Conservation (phyloP, 2,797 vertebrate genomes). For the Loris lydekkerianus region DNA sequence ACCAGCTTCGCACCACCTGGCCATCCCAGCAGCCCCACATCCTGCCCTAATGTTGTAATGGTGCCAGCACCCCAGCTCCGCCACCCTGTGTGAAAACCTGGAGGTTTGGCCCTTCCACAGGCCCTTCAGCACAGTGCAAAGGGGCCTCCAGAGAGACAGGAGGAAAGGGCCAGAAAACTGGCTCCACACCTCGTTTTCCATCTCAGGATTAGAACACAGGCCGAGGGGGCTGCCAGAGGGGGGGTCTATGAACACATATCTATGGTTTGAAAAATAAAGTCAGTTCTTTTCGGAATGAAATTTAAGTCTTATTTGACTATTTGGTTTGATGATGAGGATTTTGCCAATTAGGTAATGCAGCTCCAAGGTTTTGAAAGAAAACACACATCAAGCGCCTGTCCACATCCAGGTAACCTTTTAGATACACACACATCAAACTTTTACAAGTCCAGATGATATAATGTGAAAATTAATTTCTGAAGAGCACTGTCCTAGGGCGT, state of each 20-base stretch:
- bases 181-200: background rate
- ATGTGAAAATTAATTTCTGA: background rate
- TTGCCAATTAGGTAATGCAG: background rate
- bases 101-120: background rate
- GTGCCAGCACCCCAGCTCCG: background rate
- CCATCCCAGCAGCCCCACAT: background rate
- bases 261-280: background rate
- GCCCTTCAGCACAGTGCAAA: background rate
- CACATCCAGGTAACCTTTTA: background rate
- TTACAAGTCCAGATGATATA: background rate
- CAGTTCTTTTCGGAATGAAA: background rate
- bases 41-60: background rate
- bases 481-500: background rate
- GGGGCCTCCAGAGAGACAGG: background rate
- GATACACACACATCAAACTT: background rate
- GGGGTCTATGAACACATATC: background rate
- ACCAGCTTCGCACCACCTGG: background rate
- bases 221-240: background rate
- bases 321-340: background rate
- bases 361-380: background rate
- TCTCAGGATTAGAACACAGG: background rate
- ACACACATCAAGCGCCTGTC: background rate
- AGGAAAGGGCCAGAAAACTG: background rate
- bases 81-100: background rate
- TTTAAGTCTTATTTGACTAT: background rate